Evolutionary conservation across 1,140 invertebrate genomes (phyloP), one percentile per base, ranked within the genome.

Genomic region (Drosophila pallidifrons): DNA sequence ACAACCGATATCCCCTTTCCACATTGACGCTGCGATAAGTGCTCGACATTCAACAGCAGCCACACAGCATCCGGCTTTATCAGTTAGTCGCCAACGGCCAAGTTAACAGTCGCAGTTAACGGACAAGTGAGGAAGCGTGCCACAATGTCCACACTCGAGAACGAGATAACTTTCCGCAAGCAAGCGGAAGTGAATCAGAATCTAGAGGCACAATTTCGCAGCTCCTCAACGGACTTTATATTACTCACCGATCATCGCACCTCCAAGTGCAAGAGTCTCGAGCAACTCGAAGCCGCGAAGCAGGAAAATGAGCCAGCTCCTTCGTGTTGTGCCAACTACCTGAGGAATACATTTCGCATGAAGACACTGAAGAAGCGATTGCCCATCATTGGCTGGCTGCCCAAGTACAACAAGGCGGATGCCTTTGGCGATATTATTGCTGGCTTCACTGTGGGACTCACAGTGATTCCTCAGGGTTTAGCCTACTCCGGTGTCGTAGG

Each of bases 401-500:
- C 96, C 4, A 94, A 94, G 51, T 98, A 98, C 91, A 94, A 94
- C 51, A 88, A 91, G 6, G 92, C 93, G 11, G 94, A 94, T 20
- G 95, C 94, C 6, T 91, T 96, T 2, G 94, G 95, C 5, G 96
- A 97, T 93, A 90, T 97, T 41, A 95, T 98, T 32, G 97, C 97
- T 10, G 98, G 98, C 30, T 94, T 98, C 16, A 98, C 97, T 1
- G 95, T 98, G 7, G 96, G 97, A 1, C 94, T 98, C 1, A 98
- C 97, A 1, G 96, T 97, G 2, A 96, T 97, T 70, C 96, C 96
- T 11, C 96, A 97, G 82, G 96, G 96, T 11, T 92, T 98, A 67
- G 97, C 97, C 3, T 98, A 98, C 92, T 95, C 97, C 6, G 96
- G 95, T 69, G 95, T 98, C 63, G 97, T 97, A 16, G 96, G 96